Percentiles rank a stretch among this genome's conserved stretches.
Evolutionary conservation across 2,888 invertebrate genomes (phyloP).

Genomic region (Platycheirus albimanus): DNA sequence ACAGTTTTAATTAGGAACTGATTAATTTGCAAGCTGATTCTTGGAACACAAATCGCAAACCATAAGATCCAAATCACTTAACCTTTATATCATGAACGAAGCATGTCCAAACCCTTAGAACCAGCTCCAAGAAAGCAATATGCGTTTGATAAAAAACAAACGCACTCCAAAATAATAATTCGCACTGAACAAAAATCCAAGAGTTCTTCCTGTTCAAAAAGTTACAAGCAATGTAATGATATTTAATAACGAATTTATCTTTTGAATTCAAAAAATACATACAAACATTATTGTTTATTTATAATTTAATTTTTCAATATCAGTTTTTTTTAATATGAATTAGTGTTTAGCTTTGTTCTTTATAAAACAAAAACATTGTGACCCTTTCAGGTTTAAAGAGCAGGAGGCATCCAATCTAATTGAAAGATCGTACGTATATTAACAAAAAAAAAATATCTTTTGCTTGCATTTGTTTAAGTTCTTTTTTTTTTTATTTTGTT

Average conservation of each 20-base stretch:
- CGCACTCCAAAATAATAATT: no score
- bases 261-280: background rate
- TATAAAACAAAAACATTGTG: slow-evolving; percentile 74
- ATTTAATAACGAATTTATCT: no score
- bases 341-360: slow-evolving; percentile 42
- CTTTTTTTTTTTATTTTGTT: slow-evolving; percentile 66
- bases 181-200: no score
- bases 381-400: slow-evolving; percentile 83
- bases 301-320: no score
- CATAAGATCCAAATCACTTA: slow-evolving; percentile 7
- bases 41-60: background rate
- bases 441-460: slow-evolving; percentile 36
- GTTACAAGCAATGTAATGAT: no score
- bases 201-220: no score
- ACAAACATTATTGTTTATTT: background rate
- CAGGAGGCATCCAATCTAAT: slow-evolving; percentile 83
- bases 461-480: slow-evolving; percentile 55
- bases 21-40: slow-evolving; percentile 4
- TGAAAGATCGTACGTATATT: slow-evolving; percentile 83
- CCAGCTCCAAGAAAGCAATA: background rate
- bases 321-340: slow-evolving; percentile 2
- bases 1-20: no score
- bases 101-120: slow-evolving; percentile 14
- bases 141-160: no score
- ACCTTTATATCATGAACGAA: background rate